Evolutionary conservation across 2,888 invertebrate genomes (phyloP).

Genomic region (Malacosoma neustria): DNA sequence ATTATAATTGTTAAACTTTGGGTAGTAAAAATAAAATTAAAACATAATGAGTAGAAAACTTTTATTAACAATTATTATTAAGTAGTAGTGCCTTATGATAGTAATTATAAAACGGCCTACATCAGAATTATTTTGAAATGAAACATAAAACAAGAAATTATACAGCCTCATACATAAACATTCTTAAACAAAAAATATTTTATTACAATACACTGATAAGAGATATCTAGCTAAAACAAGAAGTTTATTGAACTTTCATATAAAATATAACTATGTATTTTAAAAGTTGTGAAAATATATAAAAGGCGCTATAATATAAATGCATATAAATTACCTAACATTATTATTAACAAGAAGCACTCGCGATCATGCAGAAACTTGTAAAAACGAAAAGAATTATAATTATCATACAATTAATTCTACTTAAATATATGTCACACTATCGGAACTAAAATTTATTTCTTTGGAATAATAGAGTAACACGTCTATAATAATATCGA

Average conservation of each 20-base stretch:
- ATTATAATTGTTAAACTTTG: too few relatives aligned
- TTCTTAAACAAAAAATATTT: background rate
- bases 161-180: background rate
- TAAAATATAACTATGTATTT: conserved; percentile 4
- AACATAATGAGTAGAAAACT: conserved; percentile 11
- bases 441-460: conserved; percentile 11
- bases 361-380: background rate
- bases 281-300: conserved; percentile 9
- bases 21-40: conserved; percentile 9
- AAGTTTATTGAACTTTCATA: background rate
- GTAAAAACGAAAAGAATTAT: conserved; percentile 1
- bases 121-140: conserved; percentile 1
- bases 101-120: conserved; percentile 11
- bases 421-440: conserved; percentile 7
- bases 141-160: conserved; percentile 10
- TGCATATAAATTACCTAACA: conserved; percentile 25
- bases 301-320: conserved; percentile 7
- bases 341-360: conserved; percentile 17
- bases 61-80: conserved; percentile 48
- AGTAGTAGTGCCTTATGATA: conserved; percentile 44
- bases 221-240: background rate
- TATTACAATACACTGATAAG: background rate
- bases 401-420: background rate
- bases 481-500: too few relatives aligned
- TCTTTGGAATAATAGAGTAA: conserved; percentile 27